phyloP scores from a whole-genome alignment of 2,888 invertebrate genomes.

The Perdita meconis region DNA sequence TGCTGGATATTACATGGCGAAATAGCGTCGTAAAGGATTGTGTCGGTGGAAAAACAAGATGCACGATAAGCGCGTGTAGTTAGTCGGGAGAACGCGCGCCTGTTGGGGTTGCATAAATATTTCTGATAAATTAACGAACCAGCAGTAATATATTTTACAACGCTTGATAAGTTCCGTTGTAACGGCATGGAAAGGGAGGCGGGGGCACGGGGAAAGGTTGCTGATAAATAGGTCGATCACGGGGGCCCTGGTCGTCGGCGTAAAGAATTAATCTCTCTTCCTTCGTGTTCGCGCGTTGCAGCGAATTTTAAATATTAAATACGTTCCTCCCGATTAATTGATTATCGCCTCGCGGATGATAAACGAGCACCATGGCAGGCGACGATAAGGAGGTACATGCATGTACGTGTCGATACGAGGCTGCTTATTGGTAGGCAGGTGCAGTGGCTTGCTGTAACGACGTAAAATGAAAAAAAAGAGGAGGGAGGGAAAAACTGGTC shows the following conservation, averaged over 20 bases:
- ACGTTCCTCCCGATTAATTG: conserved; percentile 54
- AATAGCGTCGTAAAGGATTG: conserved; percentile 31
- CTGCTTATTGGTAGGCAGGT: conserved; percentile 23
- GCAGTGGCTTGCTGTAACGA: conserved; percentile 23
- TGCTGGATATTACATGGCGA: conserved; percentile 13
- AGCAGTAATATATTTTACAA: conserved; percentile 43
- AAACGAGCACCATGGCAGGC: conserved; percentile 33
- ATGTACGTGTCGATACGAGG: conserved; percentile 13
- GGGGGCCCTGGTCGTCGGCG: conserved; percentile 31
- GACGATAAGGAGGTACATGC: conserved; percentile 35
- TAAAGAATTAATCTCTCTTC: conserved; percentile 38
- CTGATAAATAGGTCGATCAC: conserved; percentile 51
- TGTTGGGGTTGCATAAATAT: conserved; percentile 52
- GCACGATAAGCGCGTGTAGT: conserved; percentile 12
- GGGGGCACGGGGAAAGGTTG: not conserved
- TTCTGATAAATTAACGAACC: conserved; percentile 58
- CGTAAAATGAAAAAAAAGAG: conserved; percentile 11
- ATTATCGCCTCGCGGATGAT: conserved; percentile 55
- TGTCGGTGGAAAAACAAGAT: conserved; percentile 21
- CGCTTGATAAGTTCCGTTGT: conserved; percentile 47
- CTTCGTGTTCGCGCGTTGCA: conserved; percentile 7
- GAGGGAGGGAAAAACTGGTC: conserved; percentile 23
- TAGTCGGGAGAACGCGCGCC: conserved; percentile 15
- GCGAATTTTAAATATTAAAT: conserved; percentile 53
- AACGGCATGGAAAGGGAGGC: conserved; percentile 1